Conservation (phyloP, 2,113 vertebrate genomes). For the Vicugna pacos region DNA sequence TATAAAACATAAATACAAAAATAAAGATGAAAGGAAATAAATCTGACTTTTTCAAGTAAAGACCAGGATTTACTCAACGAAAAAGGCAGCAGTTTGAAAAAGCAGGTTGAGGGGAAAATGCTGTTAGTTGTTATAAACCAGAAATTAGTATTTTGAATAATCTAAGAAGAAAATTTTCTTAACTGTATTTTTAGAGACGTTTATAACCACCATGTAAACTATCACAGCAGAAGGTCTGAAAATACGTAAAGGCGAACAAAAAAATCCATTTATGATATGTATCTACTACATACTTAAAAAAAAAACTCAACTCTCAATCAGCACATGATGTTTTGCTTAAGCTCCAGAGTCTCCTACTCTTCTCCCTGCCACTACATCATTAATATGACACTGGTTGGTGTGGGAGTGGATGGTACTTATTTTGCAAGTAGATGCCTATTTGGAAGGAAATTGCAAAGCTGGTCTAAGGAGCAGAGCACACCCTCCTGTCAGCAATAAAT, state of each 20-base stretch:
- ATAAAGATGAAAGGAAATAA: conserved; percentile 70
- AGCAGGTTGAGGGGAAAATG: neutral
- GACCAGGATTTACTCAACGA: conserved; percentile 40
- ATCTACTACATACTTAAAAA: neutral
- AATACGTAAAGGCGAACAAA: neutral
- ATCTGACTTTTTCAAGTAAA: conserved; percentile 63
- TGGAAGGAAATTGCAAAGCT: conserved; percentile 58
- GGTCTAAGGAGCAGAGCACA: neutral
- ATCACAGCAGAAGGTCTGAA: conserved; percentile 39
- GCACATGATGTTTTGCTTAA: neutral
- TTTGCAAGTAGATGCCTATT: conserved; percentile 40
- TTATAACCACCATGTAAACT: neutral
- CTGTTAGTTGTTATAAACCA: neutral
- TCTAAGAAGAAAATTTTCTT: conserved; percentile 18
- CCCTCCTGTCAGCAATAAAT: conserved; percentile 29
- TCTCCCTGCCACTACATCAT: conserved; percentile 13
- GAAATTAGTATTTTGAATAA: conserved; percentile 51
- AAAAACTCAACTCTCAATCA: neutral
- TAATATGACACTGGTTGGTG: neutral
- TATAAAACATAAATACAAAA: conserved; percentile 70
- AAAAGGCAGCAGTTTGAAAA: conserved; percentile 50
- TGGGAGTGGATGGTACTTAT: conserved; percentile 30
- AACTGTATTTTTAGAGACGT: neutral
- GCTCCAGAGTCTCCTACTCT: neutral
- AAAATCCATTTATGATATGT: neutral